phyloP scores from a whole-genome alignment of 2,888 invertebrate species.

The Eumerus sabulonum region DNA sequence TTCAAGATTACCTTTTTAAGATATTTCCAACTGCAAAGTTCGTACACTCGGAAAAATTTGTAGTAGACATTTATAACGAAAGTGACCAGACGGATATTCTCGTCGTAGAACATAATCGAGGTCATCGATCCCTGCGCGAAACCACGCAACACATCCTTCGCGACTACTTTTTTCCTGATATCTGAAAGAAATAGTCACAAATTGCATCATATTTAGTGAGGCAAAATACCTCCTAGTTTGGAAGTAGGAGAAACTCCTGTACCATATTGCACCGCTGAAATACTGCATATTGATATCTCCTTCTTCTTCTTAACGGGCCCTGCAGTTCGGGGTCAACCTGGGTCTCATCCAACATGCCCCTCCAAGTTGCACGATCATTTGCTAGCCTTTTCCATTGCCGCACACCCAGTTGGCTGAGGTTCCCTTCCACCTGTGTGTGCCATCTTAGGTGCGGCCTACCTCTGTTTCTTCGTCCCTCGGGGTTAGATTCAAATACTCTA shows the following conservation, averaged over 20 bases:
- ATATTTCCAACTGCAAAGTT: not conserved
- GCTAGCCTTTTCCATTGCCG: no score
- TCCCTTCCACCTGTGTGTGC: no score
- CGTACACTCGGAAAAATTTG: conserved; percentile 3
- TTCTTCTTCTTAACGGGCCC: no score
- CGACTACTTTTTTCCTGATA: not conserved
- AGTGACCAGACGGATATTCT: conserved; percentile 4
- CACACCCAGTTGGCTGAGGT: no score
- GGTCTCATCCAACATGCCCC: no score
- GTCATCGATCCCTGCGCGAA: not conserved
- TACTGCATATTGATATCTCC: no score
- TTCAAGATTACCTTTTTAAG: not conserved
- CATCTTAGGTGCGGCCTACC: no score
- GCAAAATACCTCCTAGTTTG: not conserved
- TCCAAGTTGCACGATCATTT: no score
- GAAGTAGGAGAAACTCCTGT: conserved; percentile 2
- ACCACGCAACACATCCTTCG: not conserved
- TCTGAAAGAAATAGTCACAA: not conserved
- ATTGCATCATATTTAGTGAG: not conserved
- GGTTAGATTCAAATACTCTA: no score
- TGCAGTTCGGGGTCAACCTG: no score
- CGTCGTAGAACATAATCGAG: not conserved
- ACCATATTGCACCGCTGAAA: no score
- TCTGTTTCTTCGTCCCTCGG: no score
- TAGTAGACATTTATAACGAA: conserved; percentile 2